Conservation (phyloP, 2,797 vertebrate genomes). For the Spinus pinus region DNA sequence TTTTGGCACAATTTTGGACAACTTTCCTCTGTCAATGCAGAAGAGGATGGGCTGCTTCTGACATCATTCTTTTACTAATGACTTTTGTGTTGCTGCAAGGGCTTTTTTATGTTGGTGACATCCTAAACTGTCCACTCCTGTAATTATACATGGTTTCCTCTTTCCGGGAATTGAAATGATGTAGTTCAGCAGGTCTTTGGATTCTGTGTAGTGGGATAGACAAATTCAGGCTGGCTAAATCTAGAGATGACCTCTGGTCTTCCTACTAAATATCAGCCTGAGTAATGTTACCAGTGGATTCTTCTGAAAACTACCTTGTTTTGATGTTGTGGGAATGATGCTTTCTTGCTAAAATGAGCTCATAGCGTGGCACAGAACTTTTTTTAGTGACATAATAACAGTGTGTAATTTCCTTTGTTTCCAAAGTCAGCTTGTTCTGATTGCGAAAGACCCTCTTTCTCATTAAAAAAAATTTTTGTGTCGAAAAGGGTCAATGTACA, state of each 20-base stretch:
- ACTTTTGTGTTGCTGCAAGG: not conserved
- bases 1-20: not conserved
- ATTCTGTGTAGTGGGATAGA: not conserved
- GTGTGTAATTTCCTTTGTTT: conserved; percentile 23
- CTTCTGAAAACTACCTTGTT: not conserved
- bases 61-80: not conserved
- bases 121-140: not conserved
- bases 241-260: not conserved
- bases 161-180: not conserved
- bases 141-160: not conserved
- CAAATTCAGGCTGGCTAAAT: not conserved
- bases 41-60: conserved; percentile 1
- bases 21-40: not conserved
- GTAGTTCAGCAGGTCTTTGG: not conserved
- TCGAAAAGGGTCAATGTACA: conserved; percentile 11
- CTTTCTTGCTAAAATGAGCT: not conserved
- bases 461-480: not conserved
- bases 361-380: not conserved
- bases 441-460: conserved; percentile 42
- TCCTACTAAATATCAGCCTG: not conserved
- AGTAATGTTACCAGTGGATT: not conserved
- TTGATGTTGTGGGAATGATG: not conserved
- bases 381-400: conserved; percentile 3
- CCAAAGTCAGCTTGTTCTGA: not conserved
- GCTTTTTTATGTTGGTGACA: not conserved